Base-by-base conservation (phyloP, 2,888 invertebrate genomes). In the Petrophora chlorosata region DNA sequence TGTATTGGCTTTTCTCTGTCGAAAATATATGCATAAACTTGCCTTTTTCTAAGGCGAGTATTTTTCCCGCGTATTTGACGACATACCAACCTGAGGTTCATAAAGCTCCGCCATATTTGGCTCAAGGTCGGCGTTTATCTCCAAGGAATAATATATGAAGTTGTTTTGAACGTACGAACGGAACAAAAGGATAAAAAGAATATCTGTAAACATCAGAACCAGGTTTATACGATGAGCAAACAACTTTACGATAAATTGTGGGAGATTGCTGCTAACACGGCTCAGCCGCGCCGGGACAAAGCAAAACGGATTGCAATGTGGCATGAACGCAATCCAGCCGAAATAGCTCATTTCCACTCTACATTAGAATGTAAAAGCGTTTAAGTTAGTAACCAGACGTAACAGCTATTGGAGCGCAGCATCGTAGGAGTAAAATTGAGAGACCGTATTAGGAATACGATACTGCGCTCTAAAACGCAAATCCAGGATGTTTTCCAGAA, bases 111-210 rank as follows among this genome's bases (percentile, higher is more conserved):
- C 32, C 29, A 45, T 48, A 41, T 38, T 28, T 22, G 26, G 40
- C 35, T 53, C 41, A 48, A 51, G 53, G 39, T 50, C 35, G 44
- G 17, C 42, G 53, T 30, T 54, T 56, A 59, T 59, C 56, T 59
- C 36, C 30, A 51, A 39, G 38, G 48, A 60, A 65, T 63, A 65
- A 67, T 61, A 67, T 65, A 70, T 66, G 59, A 66, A 58, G 53
- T 67, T 70, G 65, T 65, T 67, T 67, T 65, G 56, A 56, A 56
- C 56, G 53, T 52, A 43, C 45, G 28, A 42, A 51, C 32, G 44
- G 43, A 44, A 50, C 16, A 36, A 42, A 51, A 28, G 45, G 52
- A 56, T 52, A 60, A 55, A 57, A 56, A 53, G 49, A 51, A 56
- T 48, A 59, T 52, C 49, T 54, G 54, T 52, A 61, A 61, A 60